Percentiles rank a stretch among this genome's conserved stretches.
These are phyloP conservation scores for Tragelaphus imberbis DNA, from an alignment of 2,113 vertebrate species.

Conservation along the genomic window DNA sequence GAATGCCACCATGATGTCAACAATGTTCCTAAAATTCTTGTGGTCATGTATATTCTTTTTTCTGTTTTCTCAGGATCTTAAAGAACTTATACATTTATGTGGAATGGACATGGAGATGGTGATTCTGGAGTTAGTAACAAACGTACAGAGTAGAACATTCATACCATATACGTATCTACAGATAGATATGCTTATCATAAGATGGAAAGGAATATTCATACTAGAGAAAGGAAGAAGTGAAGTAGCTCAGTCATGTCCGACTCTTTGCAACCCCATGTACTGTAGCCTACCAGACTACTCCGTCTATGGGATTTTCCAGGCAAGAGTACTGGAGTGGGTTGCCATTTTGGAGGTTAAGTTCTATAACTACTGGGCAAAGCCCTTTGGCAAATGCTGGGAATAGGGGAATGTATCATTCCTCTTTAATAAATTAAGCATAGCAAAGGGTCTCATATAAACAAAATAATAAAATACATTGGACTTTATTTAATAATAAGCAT, in stretches of 20 bases:
- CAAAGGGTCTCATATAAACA: background rate
- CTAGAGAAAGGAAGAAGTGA: background rate
- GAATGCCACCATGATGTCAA: background rate
- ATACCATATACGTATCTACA: background rate
- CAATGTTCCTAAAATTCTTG: background rate
- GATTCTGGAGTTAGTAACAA: background rate
- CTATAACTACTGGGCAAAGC: background rate
- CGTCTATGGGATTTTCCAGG: background rate
- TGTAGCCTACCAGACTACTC: background rate
- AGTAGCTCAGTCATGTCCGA: background rate
- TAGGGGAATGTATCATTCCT: background rate
- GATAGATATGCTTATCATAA: background rate
- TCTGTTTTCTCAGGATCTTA: background rate
- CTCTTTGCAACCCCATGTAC: background rate
- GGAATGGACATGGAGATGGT: background rate
- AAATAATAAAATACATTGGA: background rate
- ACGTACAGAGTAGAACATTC: background rate
- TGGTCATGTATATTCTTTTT: background rate
- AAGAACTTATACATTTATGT: background rate
- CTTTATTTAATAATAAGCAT: background rate
- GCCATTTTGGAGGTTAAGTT: background rate
- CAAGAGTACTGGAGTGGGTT: background rate
- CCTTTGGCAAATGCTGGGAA: background rate
- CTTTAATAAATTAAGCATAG: background rate
- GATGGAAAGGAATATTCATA: background rate